These are phyloP conservation scores for Paraplagusia blochii DNA, from an alignment of 2,113 vertebrate genomes.

Conservation along the genomic window DNA sequence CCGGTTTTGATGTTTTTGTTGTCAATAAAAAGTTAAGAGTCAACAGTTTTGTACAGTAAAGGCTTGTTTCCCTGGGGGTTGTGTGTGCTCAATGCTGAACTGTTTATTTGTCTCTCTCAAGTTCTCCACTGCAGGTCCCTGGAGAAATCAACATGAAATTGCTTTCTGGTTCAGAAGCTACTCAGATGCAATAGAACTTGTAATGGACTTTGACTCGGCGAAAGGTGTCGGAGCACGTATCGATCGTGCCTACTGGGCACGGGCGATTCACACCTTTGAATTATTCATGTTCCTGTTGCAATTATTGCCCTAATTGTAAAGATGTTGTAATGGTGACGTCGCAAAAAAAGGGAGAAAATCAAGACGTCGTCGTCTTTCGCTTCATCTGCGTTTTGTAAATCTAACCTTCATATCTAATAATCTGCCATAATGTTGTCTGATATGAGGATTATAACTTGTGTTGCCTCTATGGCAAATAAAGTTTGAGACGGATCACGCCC, in stretches of 20 bases:
- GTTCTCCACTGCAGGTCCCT: conserved; percentile 59
- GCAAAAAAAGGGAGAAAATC: conserved; percentile 38
- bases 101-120: conserved; percentile 63
- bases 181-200: conserved; percentile 72
- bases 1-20: conserved; percentile 38
- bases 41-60: conserved; percentile 51
- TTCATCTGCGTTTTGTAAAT: conserved; percentile 48
- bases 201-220: conserved; percentile 76
- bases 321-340: conserved; percentile 67
- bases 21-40: conserved; percentile 50
- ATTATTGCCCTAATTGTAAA: conserved; percentile 74
- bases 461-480: conserved; percentile 74
- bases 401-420: conserved; percentile 63
- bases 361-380: conserved; percentile 32
- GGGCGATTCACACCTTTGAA: conserved; percentile 68
- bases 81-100: conserved; percentile 39
- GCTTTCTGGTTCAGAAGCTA: conserved; percentile 77
- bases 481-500: conserved; percentile 68
- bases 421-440: conserved; percentile 55
- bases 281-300: conserved; percentile 73
- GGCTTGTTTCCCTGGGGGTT: conserved; percentile 37
- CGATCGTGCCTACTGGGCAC: conserved; percentile 74
- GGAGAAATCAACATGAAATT: conserved; percentile 79
- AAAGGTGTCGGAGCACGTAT: conserved; percentile 64
- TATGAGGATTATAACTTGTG: conserved; percentile 64